phyloP scores from a whole-genome alignment of 2,113 vertebrate species.

The Hypocryptadius cinnamomeus region DNA sequence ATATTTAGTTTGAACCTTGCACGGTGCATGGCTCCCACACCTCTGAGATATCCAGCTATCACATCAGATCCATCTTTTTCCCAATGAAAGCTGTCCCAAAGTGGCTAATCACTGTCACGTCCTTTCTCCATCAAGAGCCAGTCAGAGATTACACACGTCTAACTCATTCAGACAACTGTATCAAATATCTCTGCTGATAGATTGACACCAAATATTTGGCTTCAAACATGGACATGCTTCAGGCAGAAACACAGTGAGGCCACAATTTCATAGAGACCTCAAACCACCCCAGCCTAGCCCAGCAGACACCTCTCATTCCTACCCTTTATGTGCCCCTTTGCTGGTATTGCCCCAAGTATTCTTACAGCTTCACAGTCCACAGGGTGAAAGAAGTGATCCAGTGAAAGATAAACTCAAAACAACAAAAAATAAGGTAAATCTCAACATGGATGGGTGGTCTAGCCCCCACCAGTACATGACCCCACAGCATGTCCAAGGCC shows the following conservation, averaged over 20 bases:
- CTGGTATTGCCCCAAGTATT: neutral
- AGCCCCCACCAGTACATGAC: neutral
- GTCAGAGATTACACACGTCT: neutral
- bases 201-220: neutral
- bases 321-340: neutral
- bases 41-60: neutral
- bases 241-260: neutral
- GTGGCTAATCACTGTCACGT: neutral
- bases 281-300: neutral
- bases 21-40: neutral
- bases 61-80: neutral
- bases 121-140: neutral
- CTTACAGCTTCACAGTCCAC: neutral
- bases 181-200: neutral
- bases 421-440: neutral
- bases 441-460: neutral
- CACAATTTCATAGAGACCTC: neutral
- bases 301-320: neutral
- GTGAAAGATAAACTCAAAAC: neutral
- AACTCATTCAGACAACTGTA: neutral
- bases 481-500: neutral
- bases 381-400: neutral
- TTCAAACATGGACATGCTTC: neutral
- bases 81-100: neutral
- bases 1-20: neutral